phyloP scores from a whole-genome alignment of 2,113 vertebrate genomes.

The Phylloscopus trochilus region DNA sequence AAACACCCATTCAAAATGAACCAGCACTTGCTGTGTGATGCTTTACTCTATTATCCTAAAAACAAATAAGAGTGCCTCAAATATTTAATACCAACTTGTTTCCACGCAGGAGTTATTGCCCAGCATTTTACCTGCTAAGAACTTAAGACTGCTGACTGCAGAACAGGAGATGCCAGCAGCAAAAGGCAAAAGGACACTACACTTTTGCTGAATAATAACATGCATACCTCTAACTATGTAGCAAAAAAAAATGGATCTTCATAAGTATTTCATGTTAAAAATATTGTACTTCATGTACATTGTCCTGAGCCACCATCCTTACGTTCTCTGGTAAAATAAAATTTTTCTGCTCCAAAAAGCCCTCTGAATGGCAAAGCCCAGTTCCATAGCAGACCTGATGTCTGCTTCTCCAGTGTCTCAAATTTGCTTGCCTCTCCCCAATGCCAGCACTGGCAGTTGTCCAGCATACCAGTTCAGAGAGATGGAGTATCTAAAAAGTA shows the following conservation, averaged over 20 bases:
- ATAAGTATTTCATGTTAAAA: neutral
- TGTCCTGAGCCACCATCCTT: neutral
- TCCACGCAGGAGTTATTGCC: neutral
- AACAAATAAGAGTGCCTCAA: neutral
- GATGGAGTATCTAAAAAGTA: neutral
- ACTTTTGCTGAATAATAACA: neutral
- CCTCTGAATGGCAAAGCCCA: neutral
- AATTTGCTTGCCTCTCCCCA: neutral
- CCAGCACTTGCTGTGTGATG: neutral
- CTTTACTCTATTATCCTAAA: neutral
- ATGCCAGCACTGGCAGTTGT: neutral
- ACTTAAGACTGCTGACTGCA: neutral
- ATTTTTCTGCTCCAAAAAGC: neutral
- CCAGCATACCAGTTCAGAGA: neutral
- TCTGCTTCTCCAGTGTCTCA: rapidly evolving
- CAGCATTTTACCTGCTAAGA: neutral
- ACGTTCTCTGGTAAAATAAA: neutral
- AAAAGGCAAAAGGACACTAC: neutral
- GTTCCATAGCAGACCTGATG: neutral
- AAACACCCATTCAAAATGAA: neutral
- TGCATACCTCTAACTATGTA: neutral
- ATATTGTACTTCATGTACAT: neutral
- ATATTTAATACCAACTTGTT: neutral
- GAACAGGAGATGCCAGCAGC: neutral
- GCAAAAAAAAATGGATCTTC: neutral